A percentile compares a stretch with the other conserved stretches of the same genome.
Conservation (phyloP, 92 coral and sea anemone species). For the Porites rus region DNA sequence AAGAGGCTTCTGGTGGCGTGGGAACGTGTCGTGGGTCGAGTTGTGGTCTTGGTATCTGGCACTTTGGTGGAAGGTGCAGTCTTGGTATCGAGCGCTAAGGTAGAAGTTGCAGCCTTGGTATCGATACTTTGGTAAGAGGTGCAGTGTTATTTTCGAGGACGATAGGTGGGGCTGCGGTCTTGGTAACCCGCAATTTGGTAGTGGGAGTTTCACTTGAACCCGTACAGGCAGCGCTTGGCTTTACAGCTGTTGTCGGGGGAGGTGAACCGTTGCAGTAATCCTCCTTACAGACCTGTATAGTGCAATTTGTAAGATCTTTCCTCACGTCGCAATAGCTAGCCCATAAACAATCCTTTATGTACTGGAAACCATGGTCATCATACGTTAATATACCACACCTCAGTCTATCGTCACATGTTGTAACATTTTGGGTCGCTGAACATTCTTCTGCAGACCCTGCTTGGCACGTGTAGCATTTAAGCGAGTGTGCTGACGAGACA, state of each 20-base stretch:
- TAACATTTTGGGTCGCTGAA: neutral
- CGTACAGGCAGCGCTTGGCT: neutral
- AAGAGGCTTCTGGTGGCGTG: neutral
- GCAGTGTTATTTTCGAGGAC: no score
- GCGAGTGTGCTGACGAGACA: conserved; percentile 9
- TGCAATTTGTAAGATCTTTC: neutral
- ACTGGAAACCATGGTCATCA: neutral
- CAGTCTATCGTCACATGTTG: neutral
- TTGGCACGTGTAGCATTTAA: neutral
- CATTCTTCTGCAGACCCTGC: neutral
- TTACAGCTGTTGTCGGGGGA: conserved; percentile 7
- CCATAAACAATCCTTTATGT: conserved; percentile 9
- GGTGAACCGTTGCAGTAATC: conserved; percentile 40
- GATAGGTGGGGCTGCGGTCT: no score
- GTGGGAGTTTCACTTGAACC: no score
- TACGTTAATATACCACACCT: neutral
- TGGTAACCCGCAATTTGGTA: no score
- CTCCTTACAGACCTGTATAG: neutral
- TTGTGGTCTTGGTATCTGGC: neutral
- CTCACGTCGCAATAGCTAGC: rapidly evolving
- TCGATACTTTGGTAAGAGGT: no score
- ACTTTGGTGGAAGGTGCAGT: neutral
- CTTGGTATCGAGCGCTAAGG: neutral
- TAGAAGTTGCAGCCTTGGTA: neutral
- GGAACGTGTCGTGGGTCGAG: neutral